Percentiles rank a stretch among this genome's conserved stretches.
Conservation (phyloP, 2,113 vertebrate species). For the Oncorhynchus mykiss region DNA sequence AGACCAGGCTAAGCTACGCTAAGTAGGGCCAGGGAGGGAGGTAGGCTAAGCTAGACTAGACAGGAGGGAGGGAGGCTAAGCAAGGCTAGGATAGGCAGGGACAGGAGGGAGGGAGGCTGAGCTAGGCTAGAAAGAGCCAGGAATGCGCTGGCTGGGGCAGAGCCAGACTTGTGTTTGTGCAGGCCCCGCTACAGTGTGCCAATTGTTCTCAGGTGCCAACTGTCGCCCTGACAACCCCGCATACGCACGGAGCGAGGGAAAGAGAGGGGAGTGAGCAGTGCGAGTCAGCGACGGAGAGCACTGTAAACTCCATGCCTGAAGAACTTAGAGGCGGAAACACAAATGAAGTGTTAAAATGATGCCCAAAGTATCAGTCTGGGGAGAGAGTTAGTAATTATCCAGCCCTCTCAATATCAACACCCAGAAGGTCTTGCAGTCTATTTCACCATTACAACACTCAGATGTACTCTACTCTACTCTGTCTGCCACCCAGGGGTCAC, state of each 20-base stretch:
- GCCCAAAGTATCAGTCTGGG: too few relatives aligned
- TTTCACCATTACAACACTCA: too few relatives aligned
- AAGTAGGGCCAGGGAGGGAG: neutral
- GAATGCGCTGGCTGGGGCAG: slow-evolving; percentile 9
- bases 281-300: slow-evolving; percentile 10
- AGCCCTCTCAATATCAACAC: too few relatives aligned
- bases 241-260: slow-evolving; percentile 14
- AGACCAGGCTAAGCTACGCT: neutral
- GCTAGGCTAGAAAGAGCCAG: neutral
- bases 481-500: too few relatives aligned
- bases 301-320: neutral
- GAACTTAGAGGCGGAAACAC: too few relatives aligned
- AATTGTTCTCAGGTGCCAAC: slow-evolving; percentile 21
- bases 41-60: neutral
- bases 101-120: neutral
- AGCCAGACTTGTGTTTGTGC: slow-evolving; percentile 27
- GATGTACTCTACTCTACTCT: too few relatives aligned
- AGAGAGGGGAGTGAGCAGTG: slow-evolving; percentile 29
- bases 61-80: too few relatives aligned
- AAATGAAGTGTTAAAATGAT: too few relatives aligned
- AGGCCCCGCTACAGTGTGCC: slow-evolving; percentile 2
- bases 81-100: too few relatives aligned
- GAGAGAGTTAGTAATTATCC: too few relatives aligned
- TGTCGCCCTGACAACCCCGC: slow-evolving; percentile 30
- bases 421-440: too few relatives aligned